Percentiles rank a stretch among this genome's conserved stretches.
Conservation (phyloP, 2,888 invertebrate species). For the Dryadula phaetusa region DNA sequence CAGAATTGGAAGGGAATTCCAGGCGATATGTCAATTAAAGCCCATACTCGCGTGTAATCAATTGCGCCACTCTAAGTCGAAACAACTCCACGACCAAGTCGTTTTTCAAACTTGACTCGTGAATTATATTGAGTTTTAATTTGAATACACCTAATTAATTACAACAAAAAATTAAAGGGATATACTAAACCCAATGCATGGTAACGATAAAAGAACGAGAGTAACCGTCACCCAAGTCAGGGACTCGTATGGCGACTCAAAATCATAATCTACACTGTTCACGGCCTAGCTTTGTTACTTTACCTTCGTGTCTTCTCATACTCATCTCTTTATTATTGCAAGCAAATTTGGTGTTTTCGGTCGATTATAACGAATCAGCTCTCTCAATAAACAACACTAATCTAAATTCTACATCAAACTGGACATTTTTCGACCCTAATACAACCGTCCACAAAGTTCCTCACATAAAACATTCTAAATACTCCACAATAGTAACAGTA, state of each 20-base stretch:
- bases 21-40: constrained; percentile 77
- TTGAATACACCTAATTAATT: constrained; percentile 38
- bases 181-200: constrained; percentile 76
- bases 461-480: constrained; percentile 74
- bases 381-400: constrained; percentile 60
- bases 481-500: constrained; percentile 82
- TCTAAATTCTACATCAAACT: constrained; percentile 66
- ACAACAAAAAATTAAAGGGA: constrained; percentile 28
- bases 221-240: constrained; percentile 72
- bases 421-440: constrained; percentile 68
- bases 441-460: constrained; percentile 53
- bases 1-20: constrained; percentile 66
- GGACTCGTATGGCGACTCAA: constrained; percentile 83
- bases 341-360: constrained; percentile 62
- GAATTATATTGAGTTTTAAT: constrained; percentile 32
- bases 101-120: constrained; percentile 76
- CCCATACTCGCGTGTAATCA: constrained; percentile 68
- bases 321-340: constrained; percentile 70
- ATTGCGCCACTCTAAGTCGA: constrained; percentile 65
- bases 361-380: constrained; percentile 61
- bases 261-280: constrained; percentile 72
- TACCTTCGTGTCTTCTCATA: constrained; percentile 81
- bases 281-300: constrained; percentile 83
- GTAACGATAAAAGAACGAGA: constrained; percentile 68
- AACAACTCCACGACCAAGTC: constrained; percentile 70